Percentiles rank a stretch among this genome's conserved stretches.
phyloP scores from a whole-genome alignment of 2,888 invertebrate species.

The Pachliopta kotzebuea region DNA sequence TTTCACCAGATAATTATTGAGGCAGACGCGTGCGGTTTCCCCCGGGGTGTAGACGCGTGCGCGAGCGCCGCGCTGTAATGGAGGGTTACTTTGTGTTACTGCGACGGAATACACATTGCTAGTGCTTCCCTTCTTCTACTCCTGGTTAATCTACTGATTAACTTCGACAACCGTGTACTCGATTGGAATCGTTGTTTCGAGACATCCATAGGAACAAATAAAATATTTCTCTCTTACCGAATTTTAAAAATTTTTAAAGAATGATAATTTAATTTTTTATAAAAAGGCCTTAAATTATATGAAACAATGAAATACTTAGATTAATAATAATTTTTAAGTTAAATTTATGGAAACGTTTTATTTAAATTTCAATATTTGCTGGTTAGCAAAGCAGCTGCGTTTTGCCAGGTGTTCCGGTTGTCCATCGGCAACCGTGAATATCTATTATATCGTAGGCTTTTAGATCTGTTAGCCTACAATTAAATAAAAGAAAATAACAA shows the following conservation, averaged over 20 bases:
- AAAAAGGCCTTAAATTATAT: too few species aligned
- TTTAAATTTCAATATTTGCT: too few species aligned
- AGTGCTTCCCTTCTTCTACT: slow-evolving; percentile 56
- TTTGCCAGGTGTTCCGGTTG: too few species aligned
- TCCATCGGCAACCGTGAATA: too few species aligned
- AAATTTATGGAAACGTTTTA: too few species aligned
- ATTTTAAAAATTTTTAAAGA: not conserved
- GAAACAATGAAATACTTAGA: not conserved
- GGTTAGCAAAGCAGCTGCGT: too few species aligned
- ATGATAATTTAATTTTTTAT: not conserved
- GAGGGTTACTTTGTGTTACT: slow-evolving; percentile 47
- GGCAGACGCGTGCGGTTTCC: slow-evolving; percentile 67
- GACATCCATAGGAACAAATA: slow-evolving; percentile 5
- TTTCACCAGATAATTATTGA: slow-evolving; percentile 62
- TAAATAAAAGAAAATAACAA: too few species aligned
- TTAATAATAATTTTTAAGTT: not conserved
- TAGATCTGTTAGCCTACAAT: too few species aligned
- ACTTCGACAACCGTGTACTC: slow-evolving; percentile 60
- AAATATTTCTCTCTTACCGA: not conserved
- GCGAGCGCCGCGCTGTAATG: slow-evolving; percentile 53
- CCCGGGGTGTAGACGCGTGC: slow-evolving; percentile 65
- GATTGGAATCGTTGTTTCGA: slow-evolving; percentile 50
- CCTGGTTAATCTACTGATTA: slow-evolving; percentile 61
- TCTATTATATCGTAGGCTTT: too few species aligned
- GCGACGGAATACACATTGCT: slow-evolving; percentile 46